phyloP scores from a whole-genome alignment of 2,113 vertebrate genomes.

The Peromyscus maniculatus region DNA sequence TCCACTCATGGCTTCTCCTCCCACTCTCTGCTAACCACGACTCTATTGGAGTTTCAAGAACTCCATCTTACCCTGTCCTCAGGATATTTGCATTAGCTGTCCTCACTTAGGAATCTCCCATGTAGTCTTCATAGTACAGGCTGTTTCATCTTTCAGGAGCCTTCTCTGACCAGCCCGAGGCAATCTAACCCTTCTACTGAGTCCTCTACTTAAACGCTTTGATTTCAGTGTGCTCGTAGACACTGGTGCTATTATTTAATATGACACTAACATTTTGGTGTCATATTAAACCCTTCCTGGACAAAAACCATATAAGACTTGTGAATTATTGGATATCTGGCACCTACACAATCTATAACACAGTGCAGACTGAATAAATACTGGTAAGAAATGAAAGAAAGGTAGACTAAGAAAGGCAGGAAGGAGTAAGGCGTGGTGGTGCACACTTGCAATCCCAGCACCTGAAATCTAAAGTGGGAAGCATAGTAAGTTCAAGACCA shows the following conservation, averaged over 20 bases:
- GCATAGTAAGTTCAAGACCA: not conserved
- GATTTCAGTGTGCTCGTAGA: not conserved
- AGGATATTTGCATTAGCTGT: not conserved
- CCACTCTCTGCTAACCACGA: not conserved
- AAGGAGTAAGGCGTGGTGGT: too few relatives aligned
- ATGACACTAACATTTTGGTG: not conserved
- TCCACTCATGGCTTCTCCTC: not conserved
- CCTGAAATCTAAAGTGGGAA: not conserved
- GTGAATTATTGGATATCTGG: not conserved
- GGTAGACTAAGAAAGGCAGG: not conserved
- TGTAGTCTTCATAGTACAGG: not conserved
- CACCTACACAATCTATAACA: not conserved
- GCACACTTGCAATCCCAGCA: not conserved
- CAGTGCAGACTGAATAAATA: not conserved
- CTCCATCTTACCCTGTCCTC: not conserved
- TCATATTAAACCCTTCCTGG: not conserved
- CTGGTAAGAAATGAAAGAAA: conserved; percentile 1
- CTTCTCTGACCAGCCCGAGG: not conserved
- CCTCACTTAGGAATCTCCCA: not conserved
- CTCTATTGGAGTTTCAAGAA: too few relatives aligned
- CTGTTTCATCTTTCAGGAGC: not conserved
- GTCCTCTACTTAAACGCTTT: not conserved
- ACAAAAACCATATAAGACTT: not conserved
- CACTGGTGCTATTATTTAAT: not conserved
- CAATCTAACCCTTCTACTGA: not conserved